Conservation (phyloP, 2,113 vertebrate species). For the Arenaria interpres region DNA sequence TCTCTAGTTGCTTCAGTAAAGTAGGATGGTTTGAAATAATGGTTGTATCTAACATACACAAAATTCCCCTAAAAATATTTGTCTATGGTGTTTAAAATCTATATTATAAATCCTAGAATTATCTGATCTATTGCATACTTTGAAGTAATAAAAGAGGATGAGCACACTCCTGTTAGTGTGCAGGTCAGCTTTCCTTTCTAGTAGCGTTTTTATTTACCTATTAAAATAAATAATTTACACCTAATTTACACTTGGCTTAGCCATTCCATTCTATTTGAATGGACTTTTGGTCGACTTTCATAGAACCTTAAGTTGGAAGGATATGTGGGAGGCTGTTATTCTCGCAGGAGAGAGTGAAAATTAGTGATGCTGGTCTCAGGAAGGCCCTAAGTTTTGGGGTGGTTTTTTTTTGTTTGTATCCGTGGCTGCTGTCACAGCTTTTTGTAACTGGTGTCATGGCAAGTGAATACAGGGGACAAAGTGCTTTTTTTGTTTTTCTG, state of each 20-base stretch:
- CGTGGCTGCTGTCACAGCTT: not conserved
- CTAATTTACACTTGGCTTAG: not conserved
- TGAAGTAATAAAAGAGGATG: not conserved
- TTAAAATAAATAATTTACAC: not conserved
- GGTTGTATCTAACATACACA: not conserved
- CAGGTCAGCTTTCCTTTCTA: not conserved
- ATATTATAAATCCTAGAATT: not conserved
- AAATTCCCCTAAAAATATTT: not conserved
- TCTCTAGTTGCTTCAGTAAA: not conserved
- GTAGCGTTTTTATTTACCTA: not conserved
- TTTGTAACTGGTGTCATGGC: not conserved
- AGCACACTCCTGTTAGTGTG: not conserved
- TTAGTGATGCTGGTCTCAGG: not conserved
- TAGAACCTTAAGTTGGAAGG: not conserved
- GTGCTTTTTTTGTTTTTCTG: not conserved
- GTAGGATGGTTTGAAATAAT: not conserved
- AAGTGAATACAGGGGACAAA: not conserved
- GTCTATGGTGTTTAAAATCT: fast-evolving
- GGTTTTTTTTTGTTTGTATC: not conserved
- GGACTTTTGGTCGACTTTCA: not conserved
- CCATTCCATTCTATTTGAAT: not conserved
- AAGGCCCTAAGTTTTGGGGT: not conserved
- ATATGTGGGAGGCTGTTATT: not conserved
- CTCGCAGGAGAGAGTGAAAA: not conserved
- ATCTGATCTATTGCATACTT: not conserved